Evolutionary conservation across 2,797 vertebrate species (phyloP).

Genomic region (Pseudotriccus pelzelni): DNA sequence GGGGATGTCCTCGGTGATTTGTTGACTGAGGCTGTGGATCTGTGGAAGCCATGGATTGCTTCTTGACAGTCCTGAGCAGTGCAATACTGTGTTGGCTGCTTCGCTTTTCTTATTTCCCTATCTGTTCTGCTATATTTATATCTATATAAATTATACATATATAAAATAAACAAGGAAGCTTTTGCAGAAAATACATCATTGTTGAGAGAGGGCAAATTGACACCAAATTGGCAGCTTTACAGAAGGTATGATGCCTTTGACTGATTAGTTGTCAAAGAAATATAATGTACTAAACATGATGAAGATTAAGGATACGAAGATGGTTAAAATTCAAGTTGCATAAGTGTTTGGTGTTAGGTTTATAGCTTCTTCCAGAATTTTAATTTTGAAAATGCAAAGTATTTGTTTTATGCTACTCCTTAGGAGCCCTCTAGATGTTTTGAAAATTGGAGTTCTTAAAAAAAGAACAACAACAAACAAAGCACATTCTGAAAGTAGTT

Average conservation of each 20-base stretch:
- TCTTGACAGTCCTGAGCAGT: not conserved
- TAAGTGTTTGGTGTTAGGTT: conserved; percentile 45
- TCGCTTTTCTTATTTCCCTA: not conserved
- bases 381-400: conserved; percentile 45
- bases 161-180: conserved; percentile 63
- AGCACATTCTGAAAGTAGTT: conserved; percentile 42
- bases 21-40: not conserved
- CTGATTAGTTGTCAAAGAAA: conserved; percentile 75
- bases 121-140: not conserved
- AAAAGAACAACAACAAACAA: conserved; percentile 36
- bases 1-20: not conserved
- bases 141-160: not conserved
- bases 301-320: conserved; percentile 64
- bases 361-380: conserved; percentile 46
- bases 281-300: conserved; percentile 63
- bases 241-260: conserved; percentile 70
- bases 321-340: conserved; percentile 62
- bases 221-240: conserved; percentile 69
- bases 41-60: not conserved
- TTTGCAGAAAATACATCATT: conserved; percentile 63
- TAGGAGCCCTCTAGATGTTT: conserved; percentile 49
- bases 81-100: not conserved
- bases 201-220: conserved; percentile 59
- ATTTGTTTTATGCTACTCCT: conserved; percentile 39
- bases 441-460: conserved; percentile 26